phyloP scores from a whole-genome alignment of 2,888 invertebrate genomes.

The Rotaria socialis region DNA sequence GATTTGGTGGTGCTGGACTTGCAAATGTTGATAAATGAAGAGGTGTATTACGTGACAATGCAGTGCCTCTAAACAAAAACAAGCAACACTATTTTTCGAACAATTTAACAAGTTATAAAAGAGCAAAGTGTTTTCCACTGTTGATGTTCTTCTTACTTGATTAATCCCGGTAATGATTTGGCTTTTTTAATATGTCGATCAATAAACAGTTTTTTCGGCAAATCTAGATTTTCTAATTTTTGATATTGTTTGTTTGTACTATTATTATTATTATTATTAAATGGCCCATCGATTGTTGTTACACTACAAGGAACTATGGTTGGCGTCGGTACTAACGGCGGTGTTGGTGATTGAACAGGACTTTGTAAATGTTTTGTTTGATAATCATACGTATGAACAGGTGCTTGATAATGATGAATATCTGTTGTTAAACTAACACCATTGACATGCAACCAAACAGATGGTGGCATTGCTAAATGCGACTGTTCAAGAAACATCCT shows the following conservation, averaged over 20 bases:
- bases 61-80: background rate
- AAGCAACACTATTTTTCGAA: background rate
- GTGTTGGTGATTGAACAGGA: background rate
- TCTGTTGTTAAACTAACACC: constrained; percentile 11
- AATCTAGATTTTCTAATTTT: background rate
- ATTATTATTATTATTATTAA: background rate
- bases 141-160: background rate
- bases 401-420: background rate
- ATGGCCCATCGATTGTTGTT: background rate
- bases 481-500: background rate
- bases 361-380: constrained; percentile 11
- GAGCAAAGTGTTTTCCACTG: background rate
- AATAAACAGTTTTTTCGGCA: background rate
- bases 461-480: background rate
- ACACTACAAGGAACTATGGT: background rate
- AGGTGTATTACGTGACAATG: background rate
- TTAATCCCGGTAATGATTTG: constrained; percentile 3
- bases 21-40: background rate
- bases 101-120: background rate
- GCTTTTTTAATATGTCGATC: constrained; percentile 22
- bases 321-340: background rate
- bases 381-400: background rate
- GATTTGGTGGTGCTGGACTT: background rate
- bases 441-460: background rate
- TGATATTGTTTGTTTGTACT: background rate